Evolutionary conservation across 1,140 invertebrate species (phyloP).

Genomic region (Asobara japonica): DNA sequence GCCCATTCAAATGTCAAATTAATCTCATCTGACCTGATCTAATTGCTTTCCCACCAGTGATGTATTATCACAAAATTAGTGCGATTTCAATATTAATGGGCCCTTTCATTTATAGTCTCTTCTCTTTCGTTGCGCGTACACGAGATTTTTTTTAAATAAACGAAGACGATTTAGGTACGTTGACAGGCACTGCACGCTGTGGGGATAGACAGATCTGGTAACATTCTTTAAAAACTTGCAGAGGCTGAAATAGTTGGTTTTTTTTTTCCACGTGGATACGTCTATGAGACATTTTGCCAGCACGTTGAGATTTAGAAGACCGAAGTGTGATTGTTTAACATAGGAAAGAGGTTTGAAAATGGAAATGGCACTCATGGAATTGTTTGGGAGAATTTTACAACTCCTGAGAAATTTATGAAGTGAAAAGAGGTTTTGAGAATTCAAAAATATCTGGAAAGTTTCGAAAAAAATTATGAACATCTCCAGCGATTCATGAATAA

Average conservation of each 20-base stretch:
- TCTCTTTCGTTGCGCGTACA: slow-evolving; percentile 55
- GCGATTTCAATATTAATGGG: slow-evolving; percentile 29
- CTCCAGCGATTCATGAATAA: too few relatives aligned
- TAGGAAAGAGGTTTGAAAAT: too few relatives aligned
- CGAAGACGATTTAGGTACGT: slow-evolving; percentile 58
- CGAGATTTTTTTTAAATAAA: slow-evolving; percentile 60
- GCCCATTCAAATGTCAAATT: slow-evolving; percentile 18
- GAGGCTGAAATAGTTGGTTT: slow-evolving; percentile 21
- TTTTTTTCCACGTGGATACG: slow-evolving; percentile 1
- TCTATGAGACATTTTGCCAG: neutral
- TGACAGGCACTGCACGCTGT: slow-evolving; percentile 61
- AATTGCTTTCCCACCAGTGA: neutral
- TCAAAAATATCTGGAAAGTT: too few relatives aligned
- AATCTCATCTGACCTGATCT: neutral
- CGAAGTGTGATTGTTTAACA: too few relatives aligned
- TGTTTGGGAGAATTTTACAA: too few relatives aligned
- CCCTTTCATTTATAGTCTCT: slow-evolving; percentile 10
- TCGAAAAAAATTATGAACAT: too few relatives aligned
- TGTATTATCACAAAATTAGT: neutral
- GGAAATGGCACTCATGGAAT: too few relatives aligned
- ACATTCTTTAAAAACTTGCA: slow-evolving; percentile 50
- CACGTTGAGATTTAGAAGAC: slow-evolving; percentile 30
- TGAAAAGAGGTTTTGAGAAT: too few relatives aligned
- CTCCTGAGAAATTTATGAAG: too few relatives aligned
- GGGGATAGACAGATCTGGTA: slow-evolving; percentile 65